phyloP scores from a whole-genome alignment of 2,113 vertebrate species.

The Paradisaea rubra region DNA sequence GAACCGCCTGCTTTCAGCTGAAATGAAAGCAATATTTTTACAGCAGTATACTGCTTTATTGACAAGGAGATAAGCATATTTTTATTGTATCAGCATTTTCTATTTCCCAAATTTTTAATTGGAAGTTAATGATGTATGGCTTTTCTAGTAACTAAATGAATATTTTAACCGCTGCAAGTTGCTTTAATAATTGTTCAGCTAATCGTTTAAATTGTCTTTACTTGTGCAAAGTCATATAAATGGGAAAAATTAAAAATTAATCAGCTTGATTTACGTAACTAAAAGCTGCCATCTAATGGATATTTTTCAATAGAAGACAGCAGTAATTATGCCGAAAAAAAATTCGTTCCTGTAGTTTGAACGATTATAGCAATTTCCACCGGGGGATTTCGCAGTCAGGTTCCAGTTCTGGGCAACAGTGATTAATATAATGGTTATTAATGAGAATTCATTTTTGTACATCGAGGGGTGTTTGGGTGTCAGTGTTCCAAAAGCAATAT shows the following conservation, averaged over 20 bases:
- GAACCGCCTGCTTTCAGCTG: not conserved
- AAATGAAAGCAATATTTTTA: not conserved
- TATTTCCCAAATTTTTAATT: slow-evolving; percentile 70
- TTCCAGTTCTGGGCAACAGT: slow-evolving; percentile 92
- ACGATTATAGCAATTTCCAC: slow-evolving; percentile 99
- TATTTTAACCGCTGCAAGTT: slow-evolving; percentile 70
- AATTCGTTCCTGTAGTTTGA: slow-evolving; percentile 91
- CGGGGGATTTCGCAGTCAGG: slow-evolving; percentile 95
- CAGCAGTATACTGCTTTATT: not conserved
- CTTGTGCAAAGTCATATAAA: slow-evolving; percentile 80
- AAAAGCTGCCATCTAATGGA: slow-evolving; percentile 89
- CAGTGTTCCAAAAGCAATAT: slow-evolving; percentile 69
- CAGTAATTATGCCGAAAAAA: slow-evolving; percentile 93
- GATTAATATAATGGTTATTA: slow-evolving; percentile 97
- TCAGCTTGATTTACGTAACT: slow-evolving; percentile 91
- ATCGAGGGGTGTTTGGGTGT: slow-evolving; percentile 81
- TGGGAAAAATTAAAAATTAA: slow-evolving; percentile 91
- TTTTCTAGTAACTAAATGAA: slow-evolving; percentile 73
- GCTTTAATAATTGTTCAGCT: slow-evolving; percentile 86
- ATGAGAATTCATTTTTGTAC: slow-evolving; percentile 92
- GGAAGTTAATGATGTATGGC: slow-evolving; percentile 72
- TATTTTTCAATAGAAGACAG: slow-evolving; percentile 97
- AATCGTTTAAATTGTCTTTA: slow-evolving; percentile 93
- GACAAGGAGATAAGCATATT: not conserved
- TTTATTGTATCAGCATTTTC: slow-evolving; percentile 50